Conservation (phyloP, 2,888 invertebrate species). For the Bellardia bayeri region DNA sequence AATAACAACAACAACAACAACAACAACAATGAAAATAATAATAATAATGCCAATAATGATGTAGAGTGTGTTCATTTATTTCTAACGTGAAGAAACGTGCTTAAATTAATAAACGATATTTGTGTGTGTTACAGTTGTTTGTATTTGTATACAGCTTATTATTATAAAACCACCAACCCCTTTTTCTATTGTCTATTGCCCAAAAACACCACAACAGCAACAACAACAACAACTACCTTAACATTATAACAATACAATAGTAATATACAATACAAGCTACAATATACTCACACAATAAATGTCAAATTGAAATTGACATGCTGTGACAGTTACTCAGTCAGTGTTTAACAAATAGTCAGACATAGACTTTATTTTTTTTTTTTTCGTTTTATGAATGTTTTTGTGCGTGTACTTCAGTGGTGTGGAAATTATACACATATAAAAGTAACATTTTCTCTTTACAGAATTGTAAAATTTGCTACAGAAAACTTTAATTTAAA, state of each 20-base stretch:
- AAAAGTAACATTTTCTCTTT: background rate
- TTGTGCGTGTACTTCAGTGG: constrained; percentile 17
- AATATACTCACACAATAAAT: constrained; percentile 61
- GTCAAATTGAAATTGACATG: constrained; percentile 71
- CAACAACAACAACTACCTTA: constrained; percentile 16
- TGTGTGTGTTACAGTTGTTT: no score
- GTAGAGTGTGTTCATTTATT: constrained; percentile 20
- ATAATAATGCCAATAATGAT: background rate
- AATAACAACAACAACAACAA: background rate
- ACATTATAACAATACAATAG: constrained; percentile 16
- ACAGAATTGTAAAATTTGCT: constrained; percentile 1
- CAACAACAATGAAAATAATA: background rate
- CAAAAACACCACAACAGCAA: constrained; percentile 1
- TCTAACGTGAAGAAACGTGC: constrained; percentile 27
- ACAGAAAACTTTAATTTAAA: background rate
- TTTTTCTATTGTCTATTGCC: background rate
- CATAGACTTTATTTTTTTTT: constrained; percentile 27
- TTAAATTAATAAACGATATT: constrained; percentile 12
- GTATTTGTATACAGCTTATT: constrained; percentile 60
- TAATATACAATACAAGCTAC: background rate
- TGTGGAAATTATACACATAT: background rate
- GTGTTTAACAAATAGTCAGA: constrained; percentile 62
- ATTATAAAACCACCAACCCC: constrained; percentile 37
- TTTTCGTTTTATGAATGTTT: background rate
- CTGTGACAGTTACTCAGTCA: constrained; percentile 70